These are phyloP conservation scores for Torymus tubicola DNA, from an alignment of 2,888 invertebrate genomes.

Conservation along the genomic window DNA sequence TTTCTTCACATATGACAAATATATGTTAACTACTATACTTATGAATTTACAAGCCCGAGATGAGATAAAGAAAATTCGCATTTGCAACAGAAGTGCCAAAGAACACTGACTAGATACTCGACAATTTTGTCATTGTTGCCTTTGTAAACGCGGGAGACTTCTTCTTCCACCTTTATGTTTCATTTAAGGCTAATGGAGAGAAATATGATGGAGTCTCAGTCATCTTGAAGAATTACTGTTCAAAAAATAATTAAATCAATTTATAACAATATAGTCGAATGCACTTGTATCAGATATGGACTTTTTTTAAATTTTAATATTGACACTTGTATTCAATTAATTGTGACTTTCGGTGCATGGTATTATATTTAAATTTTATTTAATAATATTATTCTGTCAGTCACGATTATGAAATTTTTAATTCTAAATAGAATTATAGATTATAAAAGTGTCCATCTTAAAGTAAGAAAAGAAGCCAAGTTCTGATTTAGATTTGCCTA, in stretches of 20 bases:
- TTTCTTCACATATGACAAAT: conserved; percentile 38
- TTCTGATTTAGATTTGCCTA: conserved; percentile 50
- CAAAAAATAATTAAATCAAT: conserved; percentile 23
- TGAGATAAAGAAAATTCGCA: conserved; percentile 44
- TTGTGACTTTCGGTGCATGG: background rate
- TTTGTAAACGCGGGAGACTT: conserved; percentile 47
- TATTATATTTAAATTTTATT: conserved; percentile 23
- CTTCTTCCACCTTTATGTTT: conserved; percentile 51
- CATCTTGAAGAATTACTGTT: conserved; percentile 7
- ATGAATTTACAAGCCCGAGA: conserved; percentile 41
- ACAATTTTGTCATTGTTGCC: conserved; percentile 57
- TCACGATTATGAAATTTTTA: conserved; percentile 29
- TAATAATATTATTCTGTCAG: conserved; percentile 9
- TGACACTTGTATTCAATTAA: conserved; percentile 26
- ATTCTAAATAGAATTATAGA: conserved; percentile 12
- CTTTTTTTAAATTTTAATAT: conserved; percentile 26
- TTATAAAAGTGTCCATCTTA: too few species aligned
- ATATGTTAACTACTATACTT: conserved; percentile 46
- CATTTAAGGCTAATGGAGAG: conserved; percentile 36
- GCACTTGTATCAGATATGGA: conserved; percentile 16
- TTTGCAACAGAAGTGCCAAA: conserved; percentile 61
- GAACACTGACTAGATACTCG: conserved; percentile 58
- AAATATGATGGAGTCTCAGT: conserved; percentile 18
- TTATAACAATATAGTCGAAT: conserved; percentile 1
- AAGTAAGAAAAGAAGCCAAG: conserved; percentile 15